Conservation (phyloP, 2,113 vertebrate genomes). For the Xiphias gladius region DNA sequence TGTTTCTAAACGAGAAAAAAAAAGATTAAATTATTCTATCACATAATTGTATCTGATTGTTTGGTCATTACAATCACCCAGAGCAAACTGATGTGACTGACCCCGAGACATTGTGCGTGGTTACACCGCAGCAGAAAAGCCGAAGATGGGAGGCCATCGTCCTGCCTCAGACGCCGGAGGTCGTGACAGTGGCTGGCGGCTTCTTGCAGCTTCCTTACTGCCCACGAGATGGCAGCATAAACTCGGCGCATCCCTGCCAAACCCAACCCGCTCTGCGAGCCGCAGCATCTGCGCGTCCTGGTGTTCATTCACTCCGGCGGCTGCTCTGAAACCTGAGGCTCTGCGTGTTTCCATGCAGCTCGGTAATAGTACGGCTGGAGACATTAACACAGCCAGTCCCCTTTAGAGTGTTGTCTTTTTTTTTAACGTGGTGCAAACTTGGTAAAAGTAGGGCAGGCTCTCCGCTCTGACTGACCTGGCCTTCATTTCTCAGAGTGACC, state of each 20-base stretch:
- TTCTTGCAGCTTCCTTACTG: background rate
- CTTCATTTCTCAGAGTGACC: constrained; percentile 3
- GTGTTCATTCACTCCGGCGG: constrained; percentile 1
- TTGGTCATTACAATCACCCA: background rate
- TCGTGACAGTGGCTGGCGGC: constrained; percentile 5
- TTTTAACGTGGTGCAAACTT: constrained; percentile 17
- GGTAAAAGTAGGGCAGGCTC: background rate
- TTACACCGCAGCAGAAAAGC: background rate
- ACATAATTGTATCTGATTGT: background rate
- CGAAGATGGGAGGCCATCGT: constrained; percentile 11
- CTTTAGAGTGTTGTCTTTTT: constrained; percentile 10
- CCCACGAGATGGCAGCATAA: constrained; percentile 65
- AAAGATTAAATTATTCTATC: background rate
- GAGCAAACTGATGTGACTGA: background rate
- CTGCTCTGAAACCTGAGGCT: background rate
- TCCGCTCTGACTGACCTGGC: background rate
- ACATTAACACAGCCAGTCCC: background rate
- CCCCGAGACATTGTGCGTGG: background rate
- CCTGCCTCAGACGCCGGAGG: constrained; percentile 7
- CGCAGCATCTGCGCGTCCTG: background rate
- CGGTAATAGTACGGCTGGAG: background rate
- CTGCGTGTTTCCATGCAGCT: background rate
- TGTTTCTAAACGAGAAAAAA: background rate
- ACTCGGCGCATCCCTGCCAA: background rate
- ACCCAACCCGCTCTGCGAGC: background rate